Evolutionary conservation across 1,140 invertebrate species (phyloP).

Genomic region (Drosophila baimaii): DNA sequence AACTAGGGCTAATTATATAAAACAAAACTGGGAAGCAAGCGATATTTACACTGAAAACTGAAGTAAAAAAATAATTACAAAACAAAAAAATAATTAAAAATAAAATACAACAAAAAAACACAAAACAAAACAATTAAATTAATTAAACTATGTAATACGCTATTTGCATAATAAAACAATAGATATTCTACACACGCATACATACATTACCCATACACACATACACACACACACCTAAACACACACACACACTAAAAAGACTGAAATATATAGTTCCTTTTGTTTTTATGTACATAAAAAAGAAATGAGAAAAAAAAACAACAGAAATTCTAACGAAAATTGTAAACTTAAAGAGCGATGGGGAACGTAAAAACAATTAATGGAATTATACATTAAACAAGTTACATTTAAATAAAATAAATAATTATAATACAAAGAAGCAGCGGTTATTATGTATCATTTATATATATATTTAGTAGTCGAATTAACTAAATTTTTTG

Average conservation of each 20-base stretch:
- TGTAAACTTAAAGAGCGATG: constrained; percentile 57
- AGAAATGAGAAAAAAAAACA: constrained; percentile 51
- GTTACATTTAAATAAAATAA: constrained; percentile 59
- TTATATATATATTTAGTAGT: constrained; percentile 64
- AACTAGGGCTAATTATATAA: constrained; percentile 58
- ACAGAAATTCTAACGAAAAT: constrained; percentile 76
- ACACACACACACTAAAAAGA: constrained; percentile 83
- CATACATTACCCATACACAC: constrained; percentile 33
- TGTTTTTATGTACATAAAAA: constrained; percentile 84
- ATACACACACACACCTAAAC: constrained; percentile 31
- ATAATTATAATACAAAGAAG: constrained; percentile 31
- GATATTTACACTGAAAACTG: constrained; percentile 61
- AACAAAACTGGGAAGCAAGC: constrained; percentile 65
- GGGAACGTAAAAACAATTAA: constrained; percentile 78
- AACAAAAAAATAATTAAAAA: constrained; percentile 2
- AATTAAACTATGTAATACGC: constrained; percentile 55
- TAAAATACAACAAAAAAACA: constrained; percentile 17
- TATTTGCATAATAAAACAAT: constrained; percentile 59
- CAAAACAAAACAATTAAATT: constrained; percentile 50
- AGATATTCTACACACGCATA: constrained; percentile 66
- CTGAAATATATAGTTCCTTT: constrained; percentile 85
- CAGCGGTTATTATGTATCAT: constrained; percentile 60
- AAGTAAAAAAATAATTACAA: constrained; percentile 54
- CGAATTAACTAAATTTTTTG: constrained; percentile 73
- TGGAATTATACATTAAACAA: constrained; percentile 79